Conservation (phyloP, 2,888 invertebrate species). For the Cryptocheilus praepositus region DNA sequence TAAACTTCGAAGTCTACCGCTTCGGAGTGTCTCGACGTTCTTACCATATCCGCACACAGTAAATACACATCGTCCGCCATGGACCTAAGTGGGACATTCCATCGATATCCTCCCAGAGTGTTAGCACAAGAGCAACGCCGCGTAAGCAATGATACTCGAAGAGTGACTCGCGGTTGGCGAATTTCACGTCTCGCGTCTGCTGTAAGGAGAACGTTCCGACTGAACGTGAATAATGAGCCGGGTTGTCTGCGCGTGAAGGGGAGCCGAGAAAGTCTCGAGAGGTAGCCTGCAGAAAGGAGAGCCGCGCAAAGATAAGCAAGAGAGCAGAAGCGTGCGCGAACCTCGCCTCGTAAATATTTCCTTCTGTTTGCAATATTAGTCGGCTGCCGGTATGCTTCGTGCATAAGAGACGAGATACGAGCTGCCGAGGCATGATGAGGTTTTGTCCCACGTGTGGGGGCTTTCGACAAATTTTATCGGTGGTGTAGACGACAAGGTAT, state of each 20-base stretch:
- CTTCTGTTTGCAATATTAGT: conserved; percentile 38
- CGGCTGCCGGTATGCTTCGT: conserved; percentile 19
- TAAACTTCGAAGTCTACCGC: no score
- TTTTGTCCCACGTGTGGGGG: not conserved
- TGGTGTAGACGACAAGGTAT: no score
- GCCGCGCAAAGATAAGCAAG: not conserved
- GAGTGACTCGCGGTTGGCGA: not conserved
- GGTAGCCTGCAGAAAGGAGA: not conserved
- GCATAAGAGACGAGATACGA: conserved; percentile 10
- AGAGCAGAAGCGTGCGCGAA: not conserved
- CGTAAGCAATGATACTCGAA: conserved; percentile 5
- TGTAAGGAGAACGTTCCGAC: conserved; percentile 1
- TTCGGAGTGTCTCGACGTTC: no score
- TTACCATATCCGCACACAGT: no score
- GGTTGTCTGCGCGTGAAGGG: conserved; percentile 5
- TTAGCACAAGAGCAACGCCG: no score
- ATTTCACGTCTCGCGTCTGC: not conserved
- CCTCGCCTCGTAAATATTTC: conserved; percentile 32
- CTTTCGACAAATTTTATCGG: no score
- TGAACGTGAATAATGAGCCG: conserved; percentile 7
- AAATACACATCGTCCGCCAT: no score
- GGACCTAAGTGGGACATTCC: no score
- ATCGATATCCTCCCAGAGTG: no score
- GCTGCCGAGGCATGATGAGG: conserved; percentile 17
- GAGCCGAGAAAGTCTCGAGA: conserved; percentile 11